These are phyloP conservation scores for Hypsibius dujardini DNA, from an alignment of 1,140 invertebrate genomes.

Conservation along the genomic window DNA sequence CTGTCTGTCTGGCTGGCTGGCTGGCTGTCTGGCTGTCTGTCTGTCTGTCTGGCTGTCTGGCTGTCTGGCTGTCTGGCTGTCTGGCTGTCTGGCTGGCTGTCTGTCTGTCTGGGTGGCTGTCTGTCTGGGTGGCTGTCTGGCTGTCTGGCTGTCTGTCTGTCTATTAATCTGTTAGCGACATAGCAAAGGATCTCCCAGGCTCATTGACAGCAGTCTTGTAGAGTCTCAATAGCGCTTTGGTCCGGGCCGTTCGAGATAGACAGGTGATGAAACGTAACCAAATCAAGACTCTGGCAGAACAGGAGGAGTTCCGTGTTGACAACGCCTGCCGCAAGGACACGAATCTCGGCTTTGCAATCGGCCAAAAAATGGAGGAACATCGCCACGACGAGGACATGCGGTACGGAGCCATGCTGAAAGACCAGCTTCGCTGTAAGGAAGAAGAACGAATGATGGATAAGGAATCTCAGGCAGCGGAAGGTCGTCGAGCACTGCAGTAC, in stretches of 20 bases:
- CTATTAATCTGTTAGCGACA: no score
- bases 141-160: no score
- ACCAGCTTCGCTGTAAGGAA: neutral
- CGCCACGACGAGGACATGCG: neutral
- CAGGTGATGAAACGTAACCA: conserved; percentile 1
- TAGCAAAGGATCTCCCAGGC: no score
- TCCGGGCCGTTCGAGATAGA: conserved; percentile 2
- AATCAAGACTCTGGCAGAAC: conserved; percentile 1
- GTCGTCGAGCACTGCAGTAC: neutral
- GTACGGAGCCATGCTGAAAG: neutral
- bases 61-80: no score
- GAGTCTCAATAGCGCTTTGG: conserved; percentile 11
- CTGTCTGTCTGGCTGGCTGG: no score
- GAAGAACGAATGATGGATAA: neutral
- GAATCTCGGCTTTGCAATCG: conserved; percentile 15
- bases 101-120: no score
- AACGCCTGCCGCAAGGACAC: conserved; percentile 9
- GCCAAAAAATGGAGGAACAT: neutral
- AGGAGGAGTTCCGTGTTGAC: conserved; percentile 11
- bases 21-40: no score
- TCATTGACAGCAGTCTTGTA: neutral
- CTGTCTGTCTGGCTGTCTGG: no score
- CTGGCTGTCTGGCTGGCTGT: no score
- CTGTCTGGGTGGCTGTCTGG: no score
- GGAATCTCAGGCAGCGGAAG: neutral